These are phyloP conservation scores for Salmo trutta DNA, from an alignment of 2,797 vertebrate genomes.

Conservation along the genomic window DNA sequence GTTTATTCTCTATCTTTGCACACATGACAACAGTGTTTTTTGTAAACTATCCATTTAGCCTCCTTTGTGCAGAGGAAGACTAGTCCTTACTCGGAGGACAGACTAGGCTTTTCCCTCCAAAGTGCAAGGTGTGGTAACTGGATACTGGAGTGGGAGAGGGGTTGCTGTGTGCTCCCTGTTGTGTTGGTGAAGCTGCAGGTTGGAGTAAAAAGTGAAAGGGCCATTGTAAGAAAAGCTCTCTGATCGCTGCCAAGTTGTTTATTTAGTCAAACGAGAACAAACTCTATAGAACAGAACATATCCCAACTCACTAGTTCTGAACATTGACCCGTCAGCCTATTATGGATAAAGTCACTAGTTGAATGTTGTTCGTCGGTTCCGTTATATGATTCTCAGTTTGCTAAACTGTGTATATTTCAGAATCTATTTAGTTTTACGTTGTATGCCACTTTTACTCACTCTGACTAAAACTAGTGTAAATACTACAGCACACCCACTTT, in stretches of 20 bases:
- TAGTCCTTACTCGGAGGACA: neutral
- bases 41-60: neutral
- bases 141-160: constrained; percentile 47
- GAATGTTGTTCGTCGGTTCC: too few species aligned
- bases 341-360: too few species aligned
- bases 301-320: too few species aligned
- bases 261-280: too few species aligned
- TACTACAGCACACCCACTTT: too few species aligned
- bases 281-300: too few species aligned
- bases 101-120: neutral
- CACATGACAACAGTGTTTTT: neutral
- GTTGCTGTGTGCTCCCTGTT: neutral
- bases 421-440: too few species aligned
- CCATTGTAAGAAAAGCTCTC: constrained; percentile 35
- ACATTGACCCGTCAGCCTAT: too few species aligned
- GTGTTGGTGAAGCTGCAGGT: constrained; percentile 7
- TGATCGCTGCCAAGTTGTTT: too few species aligned
- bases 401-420: too few species aligned
- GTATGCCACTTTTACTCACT: too few species aligned
- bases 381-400: too few species aligned
- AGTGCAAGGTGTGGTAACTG: constrained; percentile 38
- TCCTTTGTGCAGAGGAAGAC: neutral
- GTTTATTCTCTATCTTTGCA: neutral
- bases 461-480: neutral
- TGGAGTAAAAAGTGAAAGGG: constrained; percentile 40